A percentile compares a stretch with the other conserved stretches of the same genome.
Conservation (phyloP, 2,113 vertebrate genomes). For the Grammomys dolichurus region DNA sequence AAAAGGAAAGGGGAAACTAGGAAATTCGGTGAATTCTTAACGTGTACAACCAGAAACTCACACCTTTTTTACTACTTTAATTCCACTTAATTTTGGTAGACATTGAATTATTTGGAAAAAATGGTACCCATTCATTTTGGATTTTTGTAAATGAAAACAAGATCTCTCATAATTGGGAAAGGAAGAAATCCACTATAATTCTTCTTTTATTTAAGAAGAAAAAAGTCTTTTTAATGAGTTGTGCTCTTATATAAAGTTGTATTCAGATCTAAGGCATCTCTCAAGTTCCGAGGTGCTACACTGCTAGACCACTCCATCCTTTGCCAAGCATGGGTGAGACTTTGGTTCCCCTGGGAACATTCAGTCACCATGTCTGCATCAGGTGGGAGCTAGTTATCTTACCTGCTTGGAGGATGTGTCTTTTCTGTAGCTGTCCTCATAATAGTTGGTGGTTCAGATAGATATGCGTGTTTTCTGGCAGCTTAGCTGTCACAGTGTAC, state of each 20-base stretch:
- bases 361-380: slow-evolving; percentile 31
- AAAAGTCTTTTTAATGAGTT: slow-evolving; percentile 59
- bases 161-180: slow-evolving; percentile 75
- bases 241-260: slow-evolving; percentile 6
- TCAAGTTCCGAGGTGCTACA: slow-evolving; percentile 22
- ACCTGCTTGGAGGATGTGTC: slow-evolving; percentile 32
- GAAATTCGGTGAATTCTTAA: slow-evolving; percentile 56
- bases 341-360: background rate
- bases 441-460: slow-evolving; percentile 42
- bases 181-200: slow-evolving; percentile 50
- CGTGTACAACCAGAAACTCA: slow-evolving; percentile 78
- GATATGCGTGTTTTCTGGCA: background rate
- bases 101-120: slow-evolving; percentile 71
- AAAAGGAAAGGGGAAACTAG: slow-evolving; percentile 62
- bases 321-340: background rate
- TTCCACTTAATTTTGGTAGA: slow-evolving; percentile 80
- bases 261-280: slow-evolving; percentile 10
- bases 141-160: slow-evolving; percentile 80
- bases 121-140: slow-evolving; percentile 69
- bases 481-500: background rate
- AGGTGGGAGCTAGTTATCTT: background rate
- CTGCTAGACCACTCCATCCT: background rate
- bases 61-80: slow-evolving; percentile 68
- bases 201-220: slow-evolving; percentile 7
- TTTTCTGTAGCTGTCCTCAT: slow-evolving; percentile 26